phyloP scores from a whole-genome alignment of 2,113 vertebrate species.

The Pterophyllum scalare region DNA sequence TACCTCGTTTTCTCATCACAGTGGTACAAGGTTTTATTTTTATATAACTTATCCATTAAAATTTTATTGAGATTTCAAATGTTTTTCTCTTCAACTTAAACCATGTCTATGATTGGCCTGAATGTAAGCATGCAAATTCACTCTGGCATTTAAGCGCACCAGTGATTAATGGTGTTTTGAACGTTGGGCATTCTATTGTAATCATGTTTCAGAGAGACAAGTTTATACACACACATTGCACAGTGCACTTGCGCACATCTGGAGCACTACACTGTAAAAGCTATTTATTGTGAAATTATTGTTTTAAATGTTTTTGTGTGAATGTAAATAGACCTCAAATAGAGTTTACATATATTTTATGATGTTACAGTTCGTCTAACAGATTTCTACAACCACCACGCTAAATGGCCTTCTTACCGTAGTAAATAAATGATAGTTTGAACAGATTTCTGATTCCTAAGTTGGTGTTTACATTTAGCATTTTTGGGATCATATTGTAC shows the following conservation, averaged over 20 bases:
- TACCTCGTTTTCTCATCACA: not conserved
- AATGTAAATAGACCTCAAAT: constrained; percentile 32
- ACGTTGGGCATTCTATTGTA: not conserved
- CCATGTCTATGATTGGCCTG: not conserved
- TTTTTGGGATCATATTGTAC: constrained; percentile 10
- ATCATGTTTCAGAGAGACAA: not conserved
- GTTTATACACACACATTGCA: constrained; percentile 55
- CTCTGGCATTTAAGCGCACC: not conserved
- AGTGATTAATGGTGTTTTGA: not conserved
- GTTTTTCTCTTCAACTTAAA: not conserved
- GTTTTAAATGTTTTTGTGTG: constrained; percentile 25
- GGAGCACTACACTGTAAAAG: constrained; percentile 82
- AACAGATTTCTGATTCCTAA: not conserved
- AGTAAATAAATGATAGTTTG: not conserved
- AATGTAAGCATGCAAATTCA: not conserved
- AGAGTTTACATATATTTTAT: constrained; percentile 37
- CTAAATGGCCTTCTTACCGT: not conserved
- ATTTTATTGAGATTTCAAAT: not conserved
- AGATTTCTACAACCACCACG: constrained; percentile 16
- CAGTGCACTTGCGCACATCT: constrained; percentile 66
- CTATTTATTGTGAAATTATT: constrained; percentile 46
- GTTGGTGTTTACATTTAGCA: constrained; percentile 11
- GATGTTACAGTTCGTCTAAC: not conserved
- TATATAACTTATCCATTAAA: not conserved
- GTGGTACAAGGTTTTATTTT: not conserved